Base-by-base conservation (phyloP, 2,888 invertebrate genomes). In the Andrena trimmerana region DNA sequence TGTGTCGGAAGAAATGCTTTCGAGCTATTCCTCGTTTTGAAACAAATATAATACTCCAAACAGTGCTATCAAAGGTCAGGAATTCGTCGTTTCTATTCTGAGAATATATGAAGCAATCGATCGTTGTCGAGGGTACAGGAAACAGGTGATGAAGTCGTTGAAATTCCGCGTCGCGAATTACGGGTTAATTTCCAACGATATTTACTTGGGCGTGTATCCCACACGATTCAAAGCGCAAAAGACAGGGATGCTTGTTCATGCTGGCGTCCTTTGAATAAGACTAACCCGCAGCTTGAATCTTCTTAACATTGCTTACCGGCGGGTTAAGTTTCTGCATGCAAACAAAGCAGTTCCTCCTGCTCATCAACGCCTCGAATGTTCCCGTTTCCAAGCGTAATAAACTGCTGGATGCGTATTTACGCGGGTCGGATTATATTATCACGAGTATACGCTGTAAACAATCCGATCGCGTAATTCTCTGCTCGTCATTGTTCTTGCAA, bases 301-400 rank as follows among this genome's bases (percentile, higher is more conserved):
- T 85, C 88, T 89, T 88, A 86, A 89, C 86, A 88, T 80, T 88
- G 86, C 86, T 88, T 85, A 83, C 65, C 71, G 68, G 68, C 63
- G 72, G 80, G 85, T 86, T 86, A 88, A 89, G 89, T 88, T 88
- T 83, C 88, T 78, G 63, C 81, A 62, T 36, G 78, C 81, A 87
- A 81, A 89, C 90, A 90, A 90, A 89, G 85, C 85, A 74, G 80
- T 80, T 71, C 52, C 78, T 42, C 71, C 24, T 76, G 72, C 67
- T 84, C 82, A 81, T 88, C 88, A 84, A 63, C 63, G 71, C 48
- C 63, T 81, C 77, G 73, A 84, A 78, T 84, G 69, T 81, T 87
- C 65, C 77, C 80, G 68, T 89, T 86, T 60, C 75, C 84, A 78
- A 78, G 75, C 77, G 73, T 78, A 84, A 85, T 87, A 83, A 8